Percentiles rank a stretch among this genome's conserved stretches.
These are phyloP conservation scores for Cossypha dichroa DNA, from an alignment of 2,797 vertebrate species.

Conservation along the genomic window DNA sequence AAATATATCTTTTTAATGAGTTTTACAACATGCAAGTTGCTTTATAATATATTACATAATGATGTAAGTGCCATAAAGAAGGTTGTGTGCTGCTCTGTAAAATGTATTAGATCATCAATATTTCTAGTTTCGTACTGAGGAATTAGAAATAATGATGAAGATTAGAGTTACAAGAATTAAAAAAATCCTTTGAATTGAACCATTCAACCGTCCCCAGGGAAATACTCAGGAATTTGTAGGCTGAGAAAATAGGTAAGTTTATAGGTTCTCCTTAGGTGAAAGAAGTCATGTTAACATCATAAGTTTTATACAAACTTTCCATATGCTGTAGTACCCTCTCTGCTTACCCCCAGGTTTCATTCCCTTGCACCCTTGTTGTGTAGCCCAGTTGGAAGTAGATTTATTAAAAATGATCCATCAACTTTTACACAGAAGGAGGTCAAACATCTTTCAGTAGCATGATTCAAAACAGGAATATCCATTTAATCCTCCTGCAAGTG, in stretches of 20 bases:
- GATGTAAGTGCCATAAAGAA: constrained; percentile 74
- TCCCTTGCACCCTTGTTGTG: constrained; percentile 32
- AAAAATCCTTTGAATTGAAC: constrained; percentile 76
- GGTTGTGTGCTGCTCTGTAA: constrained; percentile 73
- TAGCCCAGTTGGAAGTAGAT: constrained; percentile 34
- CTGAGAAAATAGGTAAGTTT: constrained; percentile 74
- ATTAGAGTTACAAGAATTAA: constrained; percentile 79
- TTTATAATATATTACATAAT: constrained; percentile 81
- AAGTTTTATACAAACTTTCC: constrained; percentile 77
- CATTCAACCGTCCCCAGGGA: constrained; percentile 67
- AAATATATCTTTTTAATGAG: constrained; percentile 78
- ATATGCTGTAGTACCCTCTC: constrained; percentile 17
- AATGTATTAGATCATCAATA: constrained; percentile 80
- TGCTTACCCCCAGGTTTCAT: constrained; percentile 11
- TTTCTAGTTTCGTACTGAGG: constrained; percentile 74
- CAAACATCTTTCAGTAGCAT: constrained; percentile 20
- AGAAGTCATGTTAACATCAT: constrained; percentile 75
- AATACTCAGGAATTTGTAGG: constrained; percentile 74
- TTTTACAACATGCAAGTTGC: constrained; percentile 77
- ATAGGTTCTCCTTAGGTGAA: constrained; percentile 75
- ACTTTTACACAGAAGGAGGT: constrained; percentile 24
- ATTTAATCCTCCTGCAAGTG: constrained; percentile 32
- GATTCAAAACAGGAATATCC: constrained; percentile 26
- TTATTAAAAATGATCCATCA: constrained; percentile 51
- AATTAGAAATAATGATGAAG: constrained; percentile 81